phyloP scores from a whole-genome alignment of 1,140 invertebrate species.

The Bombus picipes region DNA sequence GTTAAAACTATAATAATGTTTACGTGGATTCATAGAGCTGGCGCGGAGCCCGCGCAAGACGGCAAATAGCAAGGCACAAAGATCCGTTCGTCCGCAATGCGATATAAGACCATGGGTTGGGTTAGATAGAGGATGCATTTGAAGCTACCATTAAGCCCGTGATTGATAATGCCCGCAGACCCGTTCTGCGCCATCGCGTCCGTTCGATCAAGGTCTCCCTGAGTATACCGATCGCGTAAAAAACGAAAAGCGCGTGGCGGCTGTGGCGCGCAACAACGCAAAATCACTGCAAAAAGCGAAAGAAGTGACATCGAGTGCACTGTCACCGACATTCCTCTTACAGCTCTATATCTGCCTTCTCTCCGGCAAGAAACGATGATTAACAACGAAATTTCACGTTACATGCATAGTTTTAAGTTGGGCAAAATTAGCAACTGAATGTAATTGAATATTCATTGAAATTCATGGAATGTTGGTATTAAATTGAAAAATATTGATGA shows the following conservation, averaged over 20 bases:
- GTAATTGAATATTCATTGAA: not conserved
- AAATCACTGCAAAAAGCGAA: conserved; percentile 63
- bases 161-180: conserved; percentile 79
- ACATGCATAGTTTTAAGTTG: not conserved
- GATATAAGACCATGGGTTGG: conserved; percentile 62
- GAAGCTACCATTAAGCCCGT: conserved; percentile 77
- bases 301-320: conserved; percentile 65
- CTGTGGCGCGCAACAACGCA: conserved; percentile 57
- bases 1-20: conserved; percentile 47
- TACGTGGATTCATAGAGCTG: conserved; percentile 6
- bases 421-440: not conserved
- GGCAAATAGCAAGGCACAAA: not conserved
- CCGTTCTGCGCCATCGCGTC: conserved; percentile 75
- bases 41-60: conserved; percentile 23
- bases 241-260: conserved; percentile 63
- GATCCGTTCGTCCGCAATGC: conserved; percentile 45
- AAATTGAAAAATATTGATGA: not conserved
- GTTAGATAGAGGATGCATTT: conserved; percentile 78
- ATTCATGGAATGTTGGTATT: not conserved
- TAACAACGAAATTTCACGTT: conserved; percentile 52
- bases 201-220: conserved; percentile 73
- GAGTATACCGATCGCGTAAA: conserved; percentile 70
- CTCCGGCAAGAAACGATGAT: conserved; percentile 70
- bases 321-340: conserved; percentile 64
- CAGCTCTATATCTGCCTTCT: conserved; percentile 4